Base-by-base conservation (phyloP, 2,888 invertebrate species). In the Lithophane ornitopus region DNA sequence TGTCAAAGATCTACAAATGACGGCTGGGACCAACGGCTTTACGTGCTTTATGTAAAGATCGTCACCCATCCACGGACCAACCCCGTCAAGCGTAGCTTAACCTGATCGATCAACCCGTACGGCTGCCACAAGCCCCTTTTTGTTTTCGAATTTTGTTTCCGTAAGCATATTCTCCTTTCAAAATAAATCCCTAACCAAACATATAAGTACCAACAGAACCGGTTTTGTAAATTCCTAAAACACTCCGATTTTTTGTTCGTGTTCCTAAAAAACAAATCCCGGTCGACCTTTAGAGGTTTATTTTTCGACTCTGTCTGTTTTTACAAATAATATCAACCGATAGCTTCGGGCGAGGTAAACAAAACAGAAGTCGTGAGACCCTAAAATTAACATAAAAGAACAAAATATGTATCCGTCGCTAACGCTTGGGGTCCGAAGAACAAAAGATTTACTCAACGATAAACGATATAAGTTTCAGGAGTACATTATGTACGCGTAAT, bases 361-460 rank as follows among this genome's bases (percentile, higher is more conserved):
- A 79, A 63, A 80, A 79, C 59, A 44, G 65, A 65, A 77, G 77
- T 74, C 39, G 41, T 61, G 39, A 58, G 71, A 70, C 56, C 56
- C 67, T 19, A 63, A 76, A 80, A 79, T 87, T 74, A 75, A 76
- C 74, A 67, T 74, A 70, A 82, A 76, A 85, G 74, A 73, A 52
- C 22, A 58, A 79, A 73, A 73, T 76, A 75, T 79, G 65, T 80
- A 79, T 85, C 28, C 67, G 39, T 46, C 65, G 41, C 73, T 74
- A 80, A 39, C 34, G 56, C 58, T 74, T 54, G 16, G 41, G 63
- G 78, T 54, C 56, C 16, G 62, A 68, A 81, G 75, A 77, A 87
- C 81, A 84, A 87, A 86, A 87, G 82, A 78, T 84, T 80, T 81
- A 62, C 73, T 81, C 84, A 65, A 71, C 68, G 84, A 80, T 73